A percentile compares a stretch with the other conserved stretches of the same genome.
These are phyloP conservation scores for Eutolmus rufibarbis DNA, from an alignment of 2,888 invertebrate genomes.

Conservation along the genomic window DNA sequence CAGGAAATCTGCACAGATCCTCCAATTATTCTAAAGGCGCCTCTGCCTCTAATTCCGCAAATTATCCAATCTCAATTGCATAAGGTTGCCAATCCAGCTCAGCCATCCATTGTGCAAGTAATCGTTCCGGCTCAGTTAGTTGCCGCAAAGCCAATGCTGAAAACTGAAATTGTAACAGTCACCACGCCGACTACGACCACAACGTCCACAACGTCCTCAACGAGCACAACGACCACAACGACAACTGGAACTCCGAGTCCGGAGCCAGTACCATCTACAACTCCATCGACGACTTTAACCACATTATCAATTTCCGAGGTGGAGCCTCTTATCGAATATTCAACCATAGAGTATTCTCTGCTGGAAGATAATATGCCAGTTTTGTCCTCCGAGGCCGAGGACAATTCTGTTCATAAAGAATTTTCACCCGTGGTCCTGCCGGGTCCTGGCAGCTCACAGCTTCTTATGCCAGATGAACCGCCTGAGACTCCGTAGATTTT, in stretches of 20 bases:
- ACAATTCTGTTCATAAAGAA: conserved; percentile 61
- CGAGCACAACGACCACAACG: conserved; percentile 21
- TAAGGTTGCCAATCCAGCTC: conserved; percentile 43
- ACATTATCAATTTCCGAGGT: background rate
- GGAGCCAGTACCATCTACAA: conserved; percentile 42
- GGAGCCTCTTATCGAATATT: conserved; percentile 9
- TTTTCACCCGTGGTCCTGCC: conserved; percentile 55
- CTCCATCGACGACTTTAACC: background rate
- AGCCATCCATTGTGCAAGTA: conserved; percentile 55
- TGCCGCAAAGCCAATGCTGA: conserved; percentile 52
- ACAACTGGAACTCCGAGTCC: conserved; percentile 46
- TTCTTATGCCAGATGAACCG: conserved; percentile 60
- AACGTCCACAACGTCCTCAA: conserved; percentile 46
- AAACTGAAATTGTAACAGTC: conserved; percentile 51
- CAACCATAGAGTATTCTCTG: conserved; percentile 40
- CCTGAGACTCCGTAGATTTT: conserved; percentile 59
- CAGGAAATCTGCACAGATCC: conserved; percentile 60
- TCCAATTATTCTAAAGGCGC: conserved; percentile 54
- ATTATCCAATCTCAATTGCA: conserved; percentile 47
- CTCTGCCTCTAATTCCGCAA: conserved; percentile 53
- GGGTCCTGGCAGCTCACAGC: conserved; percentile 56
- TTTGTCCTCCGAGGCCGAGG: conserved; percentile 50
- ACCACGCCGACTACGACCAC: conserved; percentile 48
- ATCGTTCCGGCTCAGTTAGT: conserved; percentile 56
- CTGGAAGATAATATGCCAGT: conserved; percentile 14